Evolutionary conservation across 2,797 vertebrate genomes (phyloP), one percentile per base, ranked within the genome.

Genomic region (Mico argentatus): DNA sequence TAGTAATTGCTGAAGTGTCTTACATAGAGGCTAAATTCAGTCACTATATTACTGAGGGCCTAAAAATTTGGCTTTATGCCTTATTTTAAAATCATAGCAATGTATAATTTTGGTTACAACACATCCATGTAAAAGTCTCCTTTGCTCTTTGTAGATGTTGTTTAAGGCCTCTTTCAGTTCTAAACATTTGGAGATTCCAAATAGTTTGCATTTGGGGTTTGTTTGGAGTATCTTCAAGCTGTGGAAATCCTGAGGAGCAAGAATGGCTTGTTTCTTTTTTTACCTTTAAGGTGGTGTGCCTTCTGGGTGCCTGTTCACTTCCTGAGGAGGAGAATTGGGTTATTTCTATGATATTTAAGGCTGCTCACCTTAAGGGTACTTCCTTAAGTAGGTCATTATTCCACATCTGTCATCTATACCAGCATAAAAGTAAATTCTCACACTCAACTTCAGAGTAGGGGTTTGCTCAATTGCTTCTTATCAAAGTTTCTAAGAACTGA

Each of bases 401-500:
- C 92, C 67, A 82, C n/a, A 91, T 59, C n/a, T 48, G 14, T 79
- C 88, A 96, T 85, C 72, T 52, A 52, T 39, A 41, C 81, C 59
- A 90, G 67, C 30, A 61, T 15, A 79, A 41, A 88, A 52, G 33
- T 84, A 80, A 83, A 82, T 67, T 70, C 67, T 59, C 73, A 67
- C 27, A 9, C 39, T 75, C 59, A 77, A 94, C 76, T 96, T 91
- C 33, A 24, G 87, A 80, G 20, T 50, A 57, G 39, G 83, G 52
- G 44, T 94, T 80, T 88, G 80, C 83, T 93, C 83, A 26, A 7
- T 57, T 84, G 87, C 76, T 91, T 91, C 79, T 96, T 96, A 80
- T 94, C 79, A 39, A 76, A 88, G 70, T 93, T 89, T 92, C 84
- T 48, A 79, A 89, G 39, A 83, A 75, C 27, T 72, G 39, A 76